Evolutionary conservation across 2,888 invertebrate genomes (phyloP), one percentile per base, ranked within the genome.

Genomic region (Patella depressa): DNA sequence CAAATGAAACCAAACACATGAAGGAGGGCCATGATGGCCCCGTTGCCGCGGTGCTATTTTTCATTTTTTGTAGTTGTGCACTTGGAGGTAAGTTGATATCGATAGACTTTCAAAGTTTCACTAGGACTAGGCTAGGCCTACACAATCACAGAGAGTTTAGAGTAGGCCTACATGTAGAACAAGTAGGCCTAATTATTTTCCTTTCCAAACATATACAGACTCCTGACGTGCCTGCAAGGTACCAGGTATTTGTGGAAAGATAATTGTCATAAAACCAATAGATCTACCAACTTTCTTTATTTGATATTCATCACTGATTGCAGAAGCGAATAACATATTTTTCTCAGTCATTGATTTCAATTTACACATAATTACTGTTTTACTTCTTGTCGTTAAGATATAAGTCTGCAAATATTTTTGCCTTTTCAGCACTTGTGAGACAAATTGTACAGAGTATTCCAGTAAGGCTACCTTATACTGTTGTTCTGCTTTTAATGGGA

Each of bases 401-500:
- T 59, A 15, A 12, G 19, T 24, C 24, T 57, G 19, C 65, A 17
- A 19, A 5, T 59, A 53, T 74, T 73, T 72, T 45, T 75, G 73
- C 72, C 19, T 15, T 81, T 83, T 53, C 85, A 89, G 89, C 87
- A 24, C 77, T 88, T 34, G 84, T 87, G 0, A 82, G 87, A 34
- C 83, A 86, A 65, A 71, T 86, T 3, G 80, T 86, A 9, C 71
- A 79, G 54, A 74, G 84, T 19, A 79, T 87, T 53, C 84, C 84
- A 57, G 82, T 89, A 1, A 84, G 85, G 4, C 79, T 92, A 3
- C 92, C 92, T 0, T 92, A 92, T 86, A 92, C 92, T 4, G 91
- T 91, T 1, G 83, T 91, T 12, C 83, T 92, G 17, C 88, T 92
- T 77, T 83, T 91, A 2, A 83, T 90, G 53, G 92, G 92, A 5